phyloP scores from a whole-genome alignment of 2,888 invertebrate species.

The Drosophila siamana region DNA sequence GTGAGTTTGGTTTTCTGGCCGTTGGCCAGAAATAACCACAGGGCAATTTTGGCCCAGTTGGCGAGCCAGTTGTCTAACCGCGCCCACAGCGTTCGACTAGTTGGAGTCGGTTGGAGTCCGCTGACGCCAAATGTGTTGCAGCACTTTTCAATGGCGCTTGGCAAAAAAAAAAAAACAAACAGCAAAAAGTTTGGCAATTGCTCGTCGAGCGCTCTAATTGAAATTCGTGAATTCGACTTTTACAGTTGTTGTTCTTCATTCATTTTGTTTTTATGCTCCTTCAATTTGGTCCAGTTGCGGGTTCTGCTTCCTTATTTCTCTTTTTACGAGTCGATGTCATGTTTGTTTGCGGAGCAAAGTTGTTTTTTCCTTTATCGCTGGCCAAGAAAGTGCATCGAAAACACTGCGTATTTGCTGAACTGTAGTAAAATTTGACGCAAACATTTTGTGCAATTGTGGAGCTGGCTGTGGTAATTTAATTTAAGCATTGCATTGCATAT shows the following conservation, averaged over 20 bases:
- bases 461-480: not conserved
- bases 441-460: not conserved
- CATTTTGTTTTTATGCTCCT: not conserved
- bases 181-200: constrained; percentile 35
- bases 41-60: constrained; percentile 2
- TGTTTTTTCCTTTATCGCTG: constrained; percentile 1
- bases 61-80: not conserved
- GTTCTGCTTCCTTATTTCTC: not conserved
- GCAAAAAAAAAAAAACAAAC: no score
- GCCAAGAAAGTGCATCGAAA: not conserved
- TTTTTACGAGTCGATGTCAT: constrained; percentile 17
- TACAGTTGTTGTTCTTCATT: not conserved
- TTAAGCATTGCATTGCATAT: not conserved
- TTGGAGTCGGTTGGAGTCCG: no score
- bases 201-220: constrained; percentile 32
- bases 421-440: not conserved
- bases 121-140: constrained; percentile 22
- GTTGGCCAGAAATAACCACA: constrained; percentile 6
- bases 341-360: not conserved
- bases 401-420: not conserved
- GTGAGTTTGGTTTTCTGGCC: constrained; percentile 12
- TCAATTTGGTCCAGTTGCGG: constrained; percentile 25
- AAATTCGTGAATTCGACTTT: constrained; percentile 32
- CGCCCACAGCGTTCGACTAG: constrained; percentile 11
- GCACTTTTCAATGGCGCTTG: constrained; percentile 19